These are phyloP conservation scores for Chirona hameri DNA, from an alignment of 2,888 invertebrate species.

Conservation along the genomic window DNA sequence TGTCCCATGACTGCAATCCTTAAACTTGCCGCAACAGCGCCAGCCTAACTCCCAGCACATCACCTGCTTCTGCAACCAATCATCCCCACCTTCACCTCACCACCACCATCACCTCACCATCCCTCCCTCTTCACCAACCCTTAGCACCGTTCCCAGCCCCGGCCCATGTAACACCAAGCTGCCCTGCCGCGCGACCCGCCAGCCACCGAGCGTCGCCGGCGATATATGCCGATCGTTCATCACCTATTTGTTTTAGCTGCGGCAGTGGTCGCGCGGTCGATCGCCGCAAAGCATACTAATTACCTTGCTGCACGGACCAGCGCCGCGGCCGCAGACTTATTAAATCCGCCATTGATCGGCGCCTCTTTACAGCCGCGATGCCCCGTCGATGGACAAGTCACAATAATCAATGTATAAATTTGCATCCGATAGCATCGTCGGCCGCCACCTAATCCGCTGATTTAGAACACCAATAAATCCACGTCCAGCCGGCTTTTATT, in stretches of 20 bases:
- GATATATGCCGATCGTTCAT: not conserved
- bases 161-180: too few species aligned
- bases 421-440: not conserved
- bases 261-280: not conserved
- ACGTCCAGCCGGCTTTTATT: not conserved
- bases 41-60: too few species aligned
- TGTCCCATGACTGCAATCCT: too few species aligned
- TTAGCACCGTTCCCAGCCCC: too few species aligned
- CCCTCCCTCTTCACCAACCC: too few species aligned
- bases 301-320: not conserved
- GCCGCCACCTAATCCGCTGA: constrained; percentile 3
- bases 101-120: too few species aligned
- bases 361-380: not conserved
- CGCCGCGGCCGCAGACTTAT: not conserved
- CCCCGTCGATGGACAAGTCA: constrained; percentile 6
- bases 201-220: too few species aligned
- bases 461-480: constrained; percentile 3
- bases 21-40: too few species aligned
- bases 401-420: constrained; percentile 27
- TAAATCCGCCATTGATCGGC: constrained; percentile 22
- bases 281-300: constrained; percentile 24
- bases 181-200: too few species aligned
- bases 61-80: too few species aligned
- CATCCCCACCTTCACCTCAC: too few species aligned
- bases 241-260: constrained; percentile 9